Evolutionary conservation across 2,888 invertebrate species (phyloP).

Genomic region (Ochropleura leucogaster): DNA sequence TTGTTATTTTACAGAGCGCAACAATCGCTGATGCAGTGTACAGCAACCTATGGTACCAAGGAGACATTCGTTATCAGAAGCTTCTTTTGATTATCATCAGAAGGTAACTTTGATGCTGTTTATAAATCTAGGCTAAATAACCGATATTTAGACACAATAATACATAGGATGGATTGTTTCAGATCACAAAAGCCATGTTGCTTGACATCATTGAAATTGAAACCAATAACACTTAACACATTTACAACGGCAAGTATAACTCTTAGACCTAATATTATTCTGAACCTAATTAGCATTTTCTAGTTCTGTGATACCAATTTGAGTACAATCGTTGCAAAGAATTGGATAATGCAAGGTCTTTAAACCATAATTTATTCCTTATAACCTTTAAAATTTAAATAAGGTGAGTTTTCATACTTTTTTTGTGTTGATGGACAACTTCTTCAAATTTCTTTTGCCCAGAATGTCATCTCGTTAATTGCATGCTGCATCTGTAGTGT

Average conservation of each 20-base stretch:
- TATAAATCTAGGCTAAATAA: neutral
- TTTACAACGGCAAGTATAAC: conserved; percentile 67
- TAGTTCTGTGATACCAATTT: neutral
- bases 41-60: conserved; percentile 67
- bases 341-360: neutral
- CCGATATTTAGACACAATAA: neutral
- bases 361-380: neutral
- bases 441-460: no score
- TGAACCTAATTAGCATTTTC: neutral
- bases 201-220: conserved; percentile 70
- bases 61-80: conserved; percentile 55
- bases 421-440: no score
- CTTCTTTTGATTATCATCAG: conserved; percentile 66
- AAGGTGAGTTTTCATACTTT: no score
- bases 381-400: no score
- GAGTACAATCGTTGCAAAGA: neutral
- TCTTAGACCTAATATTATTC: neutral
- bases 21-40: conserved; percentile 68
- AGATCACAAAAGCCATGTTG: conserved; percentile 72
- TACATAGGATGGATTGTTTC: conserved; percentile 24
- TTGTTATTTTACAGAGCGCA: conserved; percentile 64
- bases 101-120: conserved; percentile 59
- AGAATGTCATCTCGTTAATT: no score
- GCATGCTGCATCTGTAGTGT: no score
- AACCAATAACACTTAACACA: conserved; percentile 67